Evolutionary conservation across 53 echinoderm and acorn worm species (phyloP).

Genomic region (Holothuria leucospilota): DNA sequence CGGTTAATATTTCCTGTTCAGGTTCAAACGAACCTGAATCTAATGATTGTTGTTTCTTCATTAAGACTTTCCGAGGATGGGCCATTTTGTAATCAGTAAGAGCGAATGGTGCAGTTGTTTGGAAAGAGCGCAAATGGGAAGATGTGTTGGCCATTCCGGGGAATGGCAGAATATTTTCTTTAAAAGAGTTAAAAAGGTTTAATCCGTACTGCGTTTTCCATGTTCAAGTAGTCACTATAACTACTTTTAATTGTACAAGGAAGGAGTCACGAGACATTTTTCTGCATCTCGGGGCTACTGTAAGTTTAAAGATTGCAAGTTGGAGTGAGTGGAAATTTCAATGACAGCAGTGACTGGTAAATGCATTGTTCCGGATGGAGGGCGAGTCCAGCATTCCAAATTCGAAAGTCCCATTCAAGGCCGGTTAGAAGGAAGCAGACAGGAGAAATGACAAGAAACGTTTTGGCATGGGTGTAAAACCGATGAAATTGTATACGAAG

Average conservation of each 20-base stretch:
- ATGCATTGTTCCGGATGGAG: background rate
- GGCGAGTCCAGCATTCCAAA: background rate
- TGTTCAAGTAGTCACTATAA: conserved; percentile 1
- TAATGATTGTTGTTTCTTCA: no score
- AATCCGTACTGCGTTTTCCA: conserved; percentile 28
- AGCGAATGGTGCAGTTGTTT: background rate
- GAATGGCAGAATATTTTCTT: conserved; percentile 9
- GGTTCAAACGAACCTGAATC: no score
- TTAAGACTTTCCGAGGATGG: no score
- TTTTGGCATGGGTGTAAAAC: conserved; percentile 10
- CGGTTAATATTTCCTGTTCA: no score
- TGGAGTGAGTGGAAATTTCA: background rate
- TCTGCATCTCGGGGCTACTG: background rate
- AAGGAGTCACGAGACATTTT: background rate
- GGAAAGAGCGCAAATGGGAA: background rate
- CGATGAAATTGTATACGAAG: conserved; percentile 7
- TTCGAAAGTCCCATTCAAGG: background rate
- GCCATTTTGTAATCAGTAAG: no score
- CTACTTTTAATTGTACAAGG: background rate
- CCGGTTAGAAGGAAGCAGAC: background rate
- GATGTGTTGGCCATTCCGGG: background rate
- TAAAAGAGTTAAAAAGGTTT: background rate
- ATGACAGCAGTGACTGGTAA: background rate
- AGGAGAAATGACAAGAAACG: background rate
- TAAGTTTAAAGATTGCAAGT: background rate